These are phyloP conservation scores for Coregonus sp. DNA, from an alignment of 2,797 vertebrate species.

Conservation along the genomic window DNA sequence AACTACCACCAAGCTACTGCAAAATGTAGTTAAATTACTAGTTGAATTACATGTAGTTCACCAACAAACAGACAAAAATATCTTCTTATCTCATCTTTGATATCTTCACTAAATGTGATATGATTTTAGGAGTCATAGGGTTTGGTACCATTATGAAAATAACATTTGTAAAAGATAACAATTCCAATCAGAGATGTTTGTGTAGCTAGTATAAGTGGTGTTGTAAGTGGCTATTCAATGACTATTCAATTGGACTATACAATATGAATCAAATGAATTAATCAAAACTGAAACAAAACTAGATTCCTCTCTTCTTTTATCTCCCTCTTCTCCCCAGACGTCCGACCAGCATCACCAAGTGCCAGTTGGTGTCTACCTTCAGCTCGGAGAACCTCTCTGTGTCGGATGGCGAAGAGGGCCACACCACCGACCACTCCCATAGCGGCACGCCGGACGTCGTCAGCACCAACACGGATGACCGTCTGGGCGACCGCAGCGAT, in stretches of 20 bases:
- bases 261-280: neutral
- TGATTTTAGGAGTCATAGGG: neutral
- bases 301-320: neutral
- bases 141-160: neutral
- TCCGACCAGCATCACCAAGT: constrained; percentile 86
- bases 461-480: constrained; percentile 91
- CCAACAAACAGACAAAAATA: neutral
- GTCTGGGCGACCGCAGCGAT: constrained; percentile 84
- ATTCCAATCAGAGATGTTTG: neutral
- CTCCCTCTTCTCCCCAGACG: constrained; percentile 68
- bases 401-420: constrained; percentile 91
- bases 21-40: no score
- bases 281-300: neutral
- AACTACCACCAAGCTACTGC: no score
- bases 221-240: no score
- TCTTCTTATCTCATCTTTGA: neutral
- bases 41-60: no score
- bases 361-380: constrained; percentile 90
- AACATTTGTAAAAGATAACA: neutral
- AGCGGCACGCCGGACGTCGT: constrained; percentile 90
- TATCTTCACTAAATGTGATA: neutral
- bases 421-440: constrained; percentile 89
- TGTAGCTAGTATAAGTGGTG: neutral
- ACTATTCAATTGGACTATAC: no score
- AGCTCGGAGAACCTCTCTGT: constrained; percentile 90